These are phyloP conservation scores for Xiphophorus maculatus DNA, from an alignment of 2,113 vertebrate genomes.

Conservation along the genomic window DNA sequence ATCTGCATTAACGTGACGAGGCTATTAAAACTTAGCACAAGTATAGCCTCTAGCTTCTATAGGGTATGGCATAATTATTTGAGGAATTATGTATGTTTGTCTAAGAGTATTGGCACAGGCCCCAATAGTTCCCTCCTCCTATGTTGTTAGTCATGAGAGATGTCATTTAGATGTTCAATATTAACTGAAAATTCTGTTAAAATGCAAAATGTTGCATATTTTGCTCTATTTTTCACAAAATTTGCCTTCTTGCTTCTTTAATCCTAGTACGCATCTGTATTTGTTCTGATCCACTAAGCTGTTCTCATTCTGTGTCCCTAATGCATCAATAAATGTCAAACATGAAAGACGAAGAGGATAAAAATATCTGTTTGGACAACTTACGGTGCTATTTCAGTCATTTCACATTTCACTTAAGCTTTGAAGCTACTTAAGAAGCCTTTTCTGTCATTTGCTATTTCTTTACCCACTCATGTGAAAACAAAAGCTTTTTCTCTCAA, in stretches of 20 bases:
- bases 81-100: no score
- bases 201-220: no score
- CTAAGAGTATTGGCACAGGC: no score
- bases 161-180: no score
- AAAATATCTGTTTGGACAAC: conserved; percentile 59
- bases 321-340: conserved; percentile 63
- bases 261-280: conserved; percentile 14
- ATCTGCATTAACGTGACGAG: no score
- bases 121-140: no score
- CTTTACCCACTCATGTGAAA: conserved; percentile 24
- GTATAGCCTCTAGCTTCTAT: no score
- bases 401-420: conserved; percentile 41
- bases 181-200: no score
- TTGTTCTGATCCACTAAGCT: conserved; percentile 10
- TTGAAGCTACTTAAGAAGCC: conserved; percentile 55
- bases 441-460: conserved; percentile 28
- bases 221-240: conserved; percentile 5
- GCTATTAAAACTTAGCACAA: no score
- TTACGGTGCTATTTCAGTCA: conserved; percentile 60
- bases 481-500: conserved; percentile 1
- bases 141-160: no score
- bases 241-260: conserved; percentile 1
- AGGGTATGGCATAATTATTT: no score
- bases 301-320: conserved; percentile 44
- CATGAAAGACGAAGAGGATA: conserved; percentile 41